phyloP scores from a whole-genome alignment of 2,113 vertebrate species.

The human (Homo sapiens) region GRCh38 chr2:12116001-12116500 shows the following conservation, averaged over 20 bases:
- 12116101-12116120: not conserved
- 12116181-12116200: not conserved
- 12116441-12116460: too few relatives aligned
- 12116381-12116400: not conserved
- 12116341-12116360: not conserved
- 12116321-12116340: fast-evolving
- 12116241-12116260: not conserved
- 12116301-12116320: fast-evolving
- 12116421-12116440: fast-evolving
- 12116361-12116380: fast-evolving
- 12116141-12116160: not conserved
- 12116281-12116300: not conserved
- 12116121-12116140: not conserved
- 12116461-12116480: not conserved
- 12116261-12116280: fast-evolving
- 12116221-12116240: not conserved
- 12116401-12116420: too few relatives aligned
- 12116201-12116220: not conserved
- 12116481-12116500: not conserved
- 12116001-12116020: too few relatives aligned
- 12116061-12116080: not conserved
- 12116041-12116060: not conserved
- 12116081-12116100: not conserved
- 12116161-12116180: not conserved
- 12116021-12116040: too few relatives aligned